phyloP scores from a whole-genome alignment of 2,888 invertebrate genomes.

The Micropterix aruncella region DNA sequence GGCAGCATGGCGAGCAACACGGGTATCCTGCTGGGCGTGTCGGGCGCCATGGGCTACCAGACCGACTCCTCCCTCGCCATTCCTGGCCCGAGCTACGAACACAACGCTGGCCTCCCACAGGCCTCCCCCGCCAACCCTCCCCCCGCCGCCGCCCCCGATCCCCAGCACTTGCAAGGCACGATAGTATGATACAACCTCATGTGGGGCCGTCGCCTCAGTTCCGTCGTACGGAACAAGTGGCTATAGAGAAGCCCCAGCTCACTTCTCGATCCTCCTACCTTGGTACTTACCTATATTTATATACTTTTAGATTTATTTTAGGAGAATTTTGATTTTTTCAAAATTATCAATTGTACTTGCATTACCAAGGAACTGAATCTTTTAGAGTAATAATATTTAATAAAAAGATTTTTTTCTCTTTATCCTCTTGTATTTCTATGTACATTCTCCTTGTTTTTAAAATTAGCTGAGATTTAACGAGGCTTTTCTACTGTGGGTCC shows the following conservation, averaged over 20 bases:
- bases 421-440: not conserved
- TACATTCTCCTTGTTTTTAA: not conserved
- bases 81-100: slow-evolving; percentile 23
- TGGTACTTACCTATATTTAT: not conserved
- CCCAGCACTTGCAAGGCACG: slow-evolving; percentile 74
- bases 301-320: not conserved
- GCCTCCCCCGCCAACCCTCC: slow-evolving; percentile 24
- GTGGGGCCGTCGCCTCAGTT: slow-evolving; percentile 81
- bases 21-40: slow-evolving; percentile 28
- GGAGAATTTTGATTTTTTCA: not conserved
- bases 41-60: slow-evolving; percentile 26
- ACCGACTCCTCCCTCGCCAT: slow-evolving; percentile 35
- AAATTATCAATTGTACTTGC: not conserved
- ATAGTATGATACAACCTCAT: slow-evolving; percentile 92
- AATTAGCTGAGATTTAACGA: no score
- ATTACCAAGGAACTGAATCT: not conserved
- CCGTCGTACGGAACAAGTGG: slow-evolving; percentile 60
- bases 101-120: slow-evolving; percentile 20
- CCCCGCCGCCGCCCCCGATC: slow-evolving; percentile 33
- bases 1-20: slow-evolving; percentile 39
- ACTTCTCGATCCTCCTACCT: not conserved
- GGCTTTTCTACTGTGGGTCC: no score
- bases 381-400: no score
- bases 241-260: slow-evolving; percentile 25
- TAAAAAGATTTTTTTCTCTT: no score